phyloP scores from a whole-genome alignment of 2,797 vertebrate genomes.

The Pygocentrus nattereri region DNA sequence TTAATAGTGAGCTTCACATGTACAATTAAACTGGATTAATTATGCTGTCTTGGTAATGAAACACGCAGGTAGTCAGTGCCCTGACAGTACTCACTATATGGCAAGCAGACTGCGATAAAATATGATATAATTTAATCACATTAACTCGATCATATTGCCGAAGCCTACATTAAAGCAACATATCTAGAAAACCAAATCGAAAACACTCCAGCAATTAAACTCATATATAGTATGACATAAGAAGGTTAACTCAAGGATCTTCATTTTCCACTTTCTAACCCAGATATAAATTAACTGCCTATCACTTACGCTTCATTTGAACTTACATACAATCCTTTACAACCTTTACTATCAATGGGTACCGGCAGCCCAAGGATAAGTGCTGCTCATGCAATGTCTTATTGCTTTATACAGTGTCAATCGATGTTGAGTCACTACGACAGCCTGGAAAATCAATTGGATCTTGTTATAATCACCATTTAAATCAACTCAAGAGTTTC shows the following conservation, averaged over 20 bases:
- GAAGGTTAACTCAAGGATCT: neutral
- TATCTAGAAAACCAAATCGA: too few species aligned
- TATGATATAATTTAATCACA: too few species aligned
- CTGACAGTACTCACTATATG: too few species aligned
- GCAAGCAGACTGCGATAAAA: too few species aligned
- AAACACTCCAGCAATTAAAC: neutral
- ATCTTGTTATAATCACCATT: constrained; percentile 35
- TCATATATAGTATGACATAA: neutral
- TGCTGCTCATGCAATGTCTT: constrained; percentile 18
- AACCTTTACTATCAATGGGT: neutral
- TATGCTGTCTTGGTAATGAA: too few species aligned
- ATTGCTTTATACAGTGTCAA: constrained; percentile 27
- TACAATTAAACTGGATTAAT: too few species aligned
- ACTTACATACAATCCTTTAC: constrained; percentile 13
- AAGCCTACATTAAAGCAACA: too few species aligned
- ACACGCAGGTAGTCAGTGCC: too few species aligned
- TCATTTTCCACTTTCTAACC: neutral
- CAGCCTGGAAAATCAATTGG: constrained; percentile 34
- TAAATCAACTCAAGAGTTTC: constrained; percentile 40
- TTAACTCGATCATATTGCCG: too few species aligned
- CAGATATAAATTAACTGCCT: neutral
- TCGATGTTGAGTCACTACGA: constrained; percentile 28
- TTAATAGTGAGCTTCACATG: too few species aligned
- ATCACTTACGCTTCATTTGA: neutral
- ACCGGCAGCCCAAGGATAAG: neutral